Conservation (phyloP, 2,888 invertebrate species). For the Machimus atricapillus region DNA sequence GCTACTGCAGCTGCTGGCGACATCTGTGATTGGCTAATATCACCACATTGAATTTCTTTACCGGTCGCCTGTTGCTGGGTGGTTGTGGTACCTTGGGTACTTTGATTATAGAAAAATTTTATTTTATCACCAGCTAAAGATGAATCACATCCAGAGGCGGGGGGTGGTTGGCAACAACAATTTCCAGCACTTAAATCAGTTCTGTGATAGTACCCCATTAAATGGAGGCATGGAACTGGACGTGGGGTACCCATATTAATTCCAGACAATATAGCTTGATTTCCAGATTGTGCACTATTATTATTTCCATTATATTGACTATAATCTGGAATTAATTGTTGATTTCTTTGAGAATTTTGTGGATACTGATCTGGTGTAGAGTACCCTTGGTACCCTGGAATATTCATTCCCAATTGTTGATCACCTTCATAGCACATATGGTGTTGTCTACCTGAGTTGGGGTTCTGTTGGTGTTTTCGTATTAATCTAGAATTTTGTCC, state of each 20-base stretch:
- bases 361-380: not conserved
- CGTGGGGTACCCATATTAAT: not conserved
- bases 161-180: constrained; percentile 48
- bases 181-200: constrained; percentile 49
- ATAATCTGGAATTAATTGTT: not conserved
- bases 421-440: constrained; percentile 19
- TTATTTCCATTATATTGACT: not conserved
- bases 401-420: not conserved
- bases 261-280: not conserved
- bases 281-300: not conserved
- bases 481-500: not conserved
- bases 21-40: constrained; percentile 66
- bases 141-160: constrained; percentile 10
- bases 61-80: not conserved
- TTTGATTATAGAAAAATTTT: constrained; percentile 44
- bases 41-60: constrained; percentile 66
- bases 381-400: not conserved
- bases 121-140: constrained; percentile 42
- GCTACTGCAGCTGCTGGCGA: constrained; percentile 60
- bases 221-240: constrained; percentile 42
- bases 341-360: not conserved
- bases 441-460: not conserved
- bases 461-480: not conserved
- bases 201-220: constrained; percentile 50
- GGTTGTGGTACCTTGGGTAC: no score